Conservation (phyloP, 2,888 invertebrate species). For the Dichetophora obliterata region DNA sequence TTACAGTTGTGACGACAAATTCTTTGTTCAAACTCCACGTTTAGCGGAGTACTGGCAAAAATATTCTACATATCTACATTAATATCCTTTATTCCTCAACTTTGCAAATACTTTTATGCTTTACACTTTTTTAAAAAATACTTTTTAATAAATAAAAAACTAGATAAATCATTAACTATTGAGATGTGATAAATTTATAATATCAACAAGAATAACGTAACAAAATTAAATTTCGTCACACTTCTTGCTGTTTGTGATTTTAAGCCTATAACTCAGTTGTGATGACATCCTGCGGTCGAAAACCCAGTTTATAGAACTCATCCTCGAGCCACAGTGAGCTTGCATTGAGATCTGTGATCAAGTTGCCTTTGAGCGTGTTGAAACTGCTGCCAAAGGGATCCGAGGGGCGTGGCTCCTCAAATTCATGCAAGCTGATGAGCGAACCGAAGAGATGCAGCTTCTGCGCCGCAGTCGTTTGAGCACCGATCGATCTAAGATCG, state of each 20-base stretch:
- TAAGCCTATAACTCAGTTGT: slow-evolving; percentile 81
- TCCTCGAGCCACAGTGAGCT: slow-evolving; percentile 81
- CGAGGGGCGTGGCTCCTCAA: slow-evolving; percentile 70
- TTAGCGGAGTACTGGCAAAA: too few species aligned
- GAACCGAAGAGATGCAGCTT: slow-evolving; percentile 69
- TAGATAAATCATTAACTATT: slow-evolving; percentile 21
- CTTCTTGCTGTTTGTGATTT: not conserved
- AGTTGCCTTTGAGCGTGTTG: slow-evolving; percentile 71
- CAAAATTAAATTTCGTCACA: not conserved
- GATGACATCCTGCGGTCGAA: slow-evolving; percentile 89
- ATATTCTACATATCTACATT: too few species aligned
- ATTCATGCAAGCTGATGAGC: slow-evolving; percentile 69
- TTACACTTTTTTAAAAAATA: not conserved
- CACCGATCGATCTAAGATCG: slow-evolving; percentile 49
- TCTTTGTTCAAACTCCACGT: too few species aligned
- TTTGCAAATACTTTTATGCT: too few species aligned
- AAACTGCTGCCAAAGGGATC: slow-evolving; percentile 73
- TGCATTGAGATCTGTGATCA: slow-evolving; percentile 69
- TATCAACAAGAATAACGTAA: not conserved
- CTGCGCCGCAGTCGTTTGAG: slow-evolving; percentile 59
- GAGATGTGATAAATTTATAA: not conserved
- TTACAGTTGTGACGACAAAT: too few species aligned
- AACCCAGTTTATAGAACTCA: slow-evolving; percentile 86
- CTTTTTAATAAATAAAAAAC: not conserved
- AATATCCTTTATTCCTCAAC: too few species aligned